These are phyloP conservation scores for Lasius platythorax DNA, from an alignment of 2,888 invertebrate species.

Conservation along the genomic window DNA sequence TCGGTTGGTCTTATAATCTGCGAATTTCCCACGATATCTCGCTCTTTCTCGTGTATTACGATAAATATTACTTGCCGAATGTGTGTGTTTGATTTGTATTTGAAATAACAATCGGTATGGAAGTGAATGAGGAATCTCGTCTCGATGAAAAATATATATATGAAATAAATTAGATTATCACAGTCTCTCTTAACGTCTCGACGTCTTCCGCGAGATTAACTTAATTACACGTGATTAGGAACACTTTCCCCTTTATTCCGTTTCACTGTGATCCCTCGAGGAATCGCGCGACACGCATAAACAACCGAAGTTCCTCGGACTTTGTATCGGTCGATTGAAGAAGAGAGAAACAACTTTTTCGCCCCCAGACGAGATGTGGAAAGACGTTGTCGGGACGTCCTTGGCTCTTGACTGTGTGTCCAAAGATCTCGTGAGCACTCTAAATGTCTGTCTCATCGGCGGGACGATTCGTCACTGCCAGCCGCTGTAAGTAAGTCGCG, in stretches of 20 bases:
- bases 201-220: neutral
- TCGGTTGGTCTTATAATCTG: neutral
- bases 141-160: neutral
- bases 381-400: constrained; percentile 15
- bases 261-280: neutral
- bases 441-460: constrained; percentile 34
- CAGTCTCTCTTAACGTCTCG: neutral
- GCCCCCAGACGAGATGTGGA: constrained; percentile 7
- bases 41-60: neutral
- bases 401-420: constrained; percentile 16
- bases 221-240: neutral
- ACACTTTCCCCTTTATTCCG: neutral
- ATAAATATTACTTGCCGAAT: neutral
- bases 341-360: neutral
- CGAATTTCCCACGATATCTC: neutral
- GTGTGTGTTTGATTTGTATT: neutral
- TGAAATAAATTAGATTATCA: constrained; percentile 12
- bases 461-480: constrained; percentile 61
- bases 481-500: constrained; percentile 56
- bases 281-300: neutral
- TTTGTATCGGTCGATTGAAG: neutral
- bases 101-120: neutral
- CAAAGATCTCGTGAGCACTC: constrained; percentile 42
- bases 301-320: neutral
- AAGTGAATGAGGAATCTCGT: neutral